Base-by-base conservation (phyloP, 2,888 invertebrate species). In the Spialia ferax region DNA sequence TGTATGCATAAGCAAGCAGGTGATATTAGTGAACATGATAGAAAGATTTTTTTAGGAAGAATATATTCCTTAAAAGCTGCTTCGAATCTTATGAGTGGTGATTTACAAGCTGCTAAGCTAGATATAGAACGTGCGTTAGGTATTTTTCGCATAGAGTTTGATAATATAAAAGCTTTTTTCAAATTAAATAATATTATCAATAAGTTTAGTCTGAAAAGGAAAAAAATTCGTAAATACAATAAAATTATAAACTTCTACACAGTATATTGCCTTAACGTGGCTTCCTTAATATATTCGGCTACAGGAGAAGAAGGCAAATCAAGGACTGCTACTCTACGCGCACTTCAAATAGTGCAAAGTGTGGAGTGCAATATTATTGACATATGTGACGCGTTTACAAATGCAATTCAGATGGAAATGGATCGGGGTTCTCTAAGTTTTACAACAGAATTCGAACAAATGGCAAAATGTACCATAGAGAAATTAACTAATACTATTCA, bases 381-480 rank as follows among this genome's bases (percentile, higher is more conserved):
- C 71, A 77, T 93, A 32, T 94, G 93, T 69, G 92, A 94, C 66
- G 83, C 90, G 2, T 94, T 94, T 70, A 83, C 88, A 35, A 92
- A 91, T 62, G 90, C 90, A 1, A 84, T 94, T 20, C 85, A 91
- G 75, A 77, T 95, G 62, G 94, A 94, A 73, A 78, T 91, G 1
- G 83, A 88, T 61, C 85, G 88, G 2, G 91, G 90, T 13, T 79
- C 86, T 38, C 73, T 85, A 0, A 86, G 88, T 18, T 78, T 83
- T 20, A 89, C 94, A 8, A 76, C 74, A 59, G 81, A 86, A 1
- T 81, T 95, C 54, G 88, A 91, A 70, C 80, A 78, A 68, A 82
- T 89, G 57, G 87, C 94, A 35, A 74, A 77, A 1, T 69, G 76
- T 5, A 76, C 88, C 15, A 77, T 94, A 22, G 82, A 77, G 65